Evolutionary conservation across 2,797 vertebrate species (phyloP), one percentile per base, ranked within the genome.

Genomic region (Notolepis coatsorum): DNA sequence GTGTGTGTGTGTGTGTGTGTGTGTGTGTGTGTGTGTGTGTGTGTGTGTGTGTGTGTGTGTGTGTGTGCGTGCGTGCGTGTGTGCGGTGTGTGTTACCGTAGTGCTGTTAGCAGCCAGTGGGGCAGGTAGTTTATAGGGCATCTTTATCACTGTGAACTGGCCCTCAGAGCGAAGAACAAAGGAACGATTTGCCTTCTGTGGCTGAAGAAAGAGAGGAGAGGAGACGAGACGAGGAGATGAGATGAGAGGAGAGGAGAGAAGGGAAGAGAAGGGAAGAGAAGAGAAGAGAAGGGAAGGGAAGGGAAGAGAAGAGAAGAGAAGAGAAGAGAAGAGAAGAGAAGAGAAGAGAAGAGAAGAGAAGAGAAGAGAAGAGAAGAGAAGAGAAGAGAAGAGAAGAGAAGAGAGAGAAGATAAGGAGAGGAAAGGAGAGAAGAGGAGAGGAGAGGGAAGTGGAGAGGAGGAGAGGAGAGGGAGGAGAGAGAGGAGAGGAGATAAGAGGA

Each of bases 121-220:
- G 12, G 13, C 12, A 37, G 35, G 35, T n/a, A 37, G 15, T 37
- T 1, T 12, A n/a, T n/a, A 2, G 31, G 13, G 13, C 9, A 35
- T 13, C 31, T 35, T 8, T 35, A 3, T 35, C 31, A 35, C 8
- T 35, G 5, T 35, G 31, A 3, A 35, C 10, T 5, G 31, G 8
- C 67, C 81, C 69, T 12, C n/a, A 62, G 77, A 79, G 63, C 51
- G 53, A 53, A 75, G 18, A 6, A 3, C 62, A 25, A 30, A 35
- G 39, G 28, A 23, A 74, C 48, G 52, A 9, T 3, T 0, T 45
- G 9, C 69, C 28, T 58, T 52, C 24, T 12, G 48, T 7, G 58
- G 72, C 46, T 17, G 2, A 20, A 0, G 2, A 7, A 48, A 17
- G 31, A 52, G 35, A n/a, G 68, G 27, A 46, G 47, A 64, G 49